phyloP scores from a whole-genome alignment of 2,113 vertebrate species.

The Plotosus lineatus region DNA sequence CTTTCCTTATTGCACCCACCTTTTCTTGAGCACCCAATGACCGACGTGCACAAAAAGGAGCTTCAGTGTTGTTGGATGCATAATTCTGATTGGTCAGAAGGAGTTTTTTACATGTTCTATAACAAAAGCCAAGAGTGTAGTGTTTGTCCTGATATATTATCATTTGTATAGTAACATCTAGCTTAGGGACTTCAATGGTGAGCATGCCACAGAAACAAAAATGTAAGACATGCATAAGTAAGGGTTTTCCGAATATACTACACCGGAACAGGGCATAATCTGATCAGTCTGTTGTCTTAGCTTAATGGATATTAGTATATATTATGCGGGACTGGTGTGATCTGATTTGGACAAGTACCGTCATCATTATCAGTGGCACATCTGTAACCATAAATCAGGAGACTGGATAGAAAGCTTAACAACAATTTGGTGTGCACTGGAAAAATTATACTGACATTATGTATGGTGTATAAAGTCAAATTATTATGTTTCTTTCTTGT shows the following conservation, averaged over 20 bases:
- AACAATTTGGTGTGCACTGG: no score
- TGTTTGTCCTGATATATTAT: neutral
- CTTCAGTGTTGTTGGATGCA: neutral
- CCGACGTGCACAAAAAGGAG: neutral
- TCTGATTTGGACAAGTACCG: no score
- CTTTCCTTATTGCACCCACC: constrained; percentile 7
- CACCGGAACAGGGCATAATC: no score
- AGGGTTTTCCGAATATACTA: no score
- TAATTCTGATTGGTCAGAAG: constrained; percentile 23
- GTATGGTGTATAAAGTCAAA: no score
- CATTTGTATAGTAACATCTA: neutral
- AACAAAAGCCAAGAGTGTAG: neutral
- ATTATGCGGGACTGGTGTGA: no score
- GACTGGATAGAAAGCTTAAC: no score
- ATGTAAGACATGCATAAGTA: neutral
- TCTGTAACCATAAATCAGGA: neutral
- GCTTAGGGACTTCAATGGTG: neutral
- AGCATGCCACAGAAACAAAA: neutral
- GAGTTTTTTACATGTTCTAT: neutral
- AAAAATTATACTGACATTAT: no score
- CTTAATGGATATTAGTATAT: no score
- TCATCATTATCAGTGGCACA: no score
- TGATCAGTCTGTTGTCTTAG: no score
- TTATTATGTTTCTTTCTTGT: no score
- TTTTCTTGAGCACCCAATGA: neutral